phyloP scores from a whole-genome alignment of 2,888 invertebrate genomes.

The Apamea anceps region DNA sequence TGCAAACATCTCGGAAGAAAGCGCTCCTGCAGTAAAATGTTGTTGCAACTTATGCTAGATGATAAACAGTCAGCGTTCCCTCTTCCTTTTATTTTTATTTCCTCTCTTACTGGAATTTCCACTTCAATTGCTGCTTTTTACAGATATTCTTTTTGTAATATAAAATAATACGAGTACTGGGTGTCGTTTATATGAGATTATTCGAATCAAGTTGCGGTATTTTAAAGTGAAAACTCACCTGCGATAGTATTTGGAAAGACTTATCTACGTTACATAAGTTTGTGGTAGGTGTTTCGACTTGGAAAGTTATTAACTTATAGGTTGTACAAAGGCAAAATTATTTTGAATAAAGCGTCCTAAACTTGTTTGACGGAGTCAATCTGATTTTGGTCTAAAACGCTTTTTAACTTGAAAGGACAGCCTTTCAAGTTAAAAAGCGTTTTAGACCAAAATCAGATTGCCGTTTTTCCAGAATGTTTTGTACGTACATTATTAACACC shows the following conservation, averaged over 20 bases:
- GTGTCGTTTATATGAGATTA: conserved; percentile 15
- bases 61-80: conserved; percentile 54
- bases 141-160: conserved; percentile 17
- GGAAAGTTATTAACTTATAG: neutral
- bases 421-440: neutral
- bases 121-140: conserved; percentile 54
- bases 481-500: conserved; percentile 26
- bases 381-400: too few relatives aligned
- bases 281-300: neutral
- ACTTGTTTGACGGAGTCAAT: neutral
- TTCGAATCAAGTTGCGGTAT: conserved; percentile 5
- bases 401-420: too few relatives aligned
- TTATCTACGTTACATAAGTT: neutral
- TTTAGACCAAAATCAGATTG: neutral
- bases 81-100: conserved; percentile 50
- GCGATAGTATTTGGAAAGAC: neutral
- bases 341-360: neutral
- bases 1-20: conserved; percentile 56
- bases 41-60: conserved; percentile 58
- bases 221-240: neutral
- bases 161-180: conserved; percentile 20
- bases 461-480: neutral
- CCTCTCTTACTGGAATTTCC: conserved; percentile 32
- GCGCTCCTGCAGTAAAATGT: conserved; percentile 46
- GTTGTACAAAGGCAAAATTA: neutral